phyloP scores from a whole-genome alignment of 92 coral and sea anemone genomes.

The Anthopleura xanthogrammica region DNA sequence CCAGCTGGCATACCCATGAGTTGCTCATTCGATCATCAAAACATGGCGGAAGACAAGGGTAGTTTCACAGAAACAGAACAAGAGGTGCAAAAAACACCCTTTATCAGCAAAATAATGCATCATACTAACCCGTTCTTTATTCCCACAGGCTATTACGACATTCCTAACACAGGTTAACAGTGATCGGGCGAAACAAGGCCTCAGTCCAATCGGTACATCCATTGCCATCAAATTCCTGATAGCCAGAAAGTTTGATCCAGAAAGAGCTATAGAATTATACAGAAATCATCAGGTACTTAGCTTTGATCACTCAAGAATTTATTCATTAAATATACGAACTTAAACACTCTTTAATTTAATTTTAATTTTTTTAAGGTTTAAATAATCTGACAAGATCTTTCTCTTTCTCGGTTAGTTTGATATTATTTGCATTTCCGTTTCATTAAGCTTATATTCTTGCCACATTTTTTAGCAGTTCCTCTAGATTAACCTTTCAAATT shows the following conservation, averaged over 20 bases:
- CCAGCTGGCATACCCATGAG: conserved; percentile 23
- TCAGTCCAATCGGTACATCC: conserved; percentile 86
- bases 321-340: background rate
- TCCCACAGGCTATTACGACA: conserved; percentile 71
- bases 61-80: conserved; percentile 15
- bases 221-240: conserved; percentile 85
- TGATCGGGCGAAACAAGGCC: conserved; percentile 60
- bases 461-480: no score
- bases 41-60: conserved; percentile 31
- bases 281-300: conserved; percentile 69
- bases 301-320: background rate
- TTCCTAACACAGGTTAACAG: conserved; percentile 76
- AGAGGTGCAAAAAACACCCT: conserved; percentile 12
- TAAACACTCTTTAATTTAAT: background rate
- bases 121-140: conserved; percentile 20
- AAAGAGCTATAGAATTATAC: conserved; percentile 74
- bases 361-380: background rate
- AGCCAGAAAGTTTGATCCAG: conserved; percentile 88
- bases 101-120: background rate
- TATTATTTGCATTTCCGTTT: background rate
- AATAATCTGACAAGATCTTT: background rate
- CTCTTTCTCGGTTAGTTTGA: background rate
- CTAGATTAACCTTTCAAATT: background rate
- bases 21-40: conserved; percentile 11
- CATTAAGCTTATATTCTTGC: background rate